A percentile compares a stretch with the other conserved stretches of the same genome.
Evolutionary conservation across 2,797 vertebrate species (phyloP).

Genomic region (Philypnodon macrostomus): DNA sequence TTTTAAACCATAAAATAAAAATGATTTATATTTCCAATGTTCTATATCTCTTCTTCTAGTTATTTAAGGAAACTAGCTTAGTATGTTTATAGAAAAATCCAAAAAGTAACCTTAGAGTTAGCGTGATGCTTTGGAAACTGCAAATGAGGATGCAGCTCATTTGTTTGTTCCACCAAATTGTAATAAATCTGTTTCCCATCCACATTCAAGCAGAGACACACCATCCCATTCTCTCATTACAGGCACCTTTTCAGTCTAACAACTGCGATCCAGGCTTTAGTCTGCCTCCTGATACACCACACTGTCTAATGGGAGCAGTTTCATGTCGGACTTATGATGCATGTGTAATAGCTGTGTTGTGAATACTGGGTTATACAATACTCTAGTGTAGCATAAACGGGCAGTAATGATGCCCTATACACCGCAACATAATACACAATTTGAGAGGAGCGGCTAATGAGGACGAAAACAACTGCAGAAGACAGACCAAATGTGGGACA

Average conservation of each 20-base stretch:
- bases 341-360: not conserved
- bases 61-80: too few relatives aligned
- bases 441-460: not conserved
- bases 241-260: constrained; percentile 49
- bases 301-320: not conserved
- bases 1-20: too few relatives aligned
- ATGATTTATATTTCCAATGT: too few relatives aligned
- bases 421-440: not conserved
- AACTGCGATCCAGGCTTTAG: constrained; percentile 32
- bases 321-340: not conserved
- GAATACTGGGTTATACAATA: not conserved
- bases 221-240: constrained; percentile 40
- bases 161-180: too few relatives aligned
- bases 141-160: too few relatives aligned
- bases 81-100: too few relatives aligned
- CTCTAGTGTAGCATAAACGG: constrained; percentile 4
- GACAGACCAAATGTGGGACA: too few relatives aligned
- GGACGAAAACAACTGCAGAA: not conserved
- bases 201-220: too few relatives aligned
- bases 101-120: too few relatives aligned
- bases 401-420: constrained; percentile 30
- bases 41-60: too few relatives aligned
- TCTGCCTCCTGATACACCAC: constrained; percentile 20
- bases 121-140: too few relatives aligned
- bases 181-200: too few relatives aligned